Evolutionary conservation across 37 sponge, comb jelly and placozoan genomes (phyloP), one percentile per base, ranked within the genome.

Genomic region (Halisarca cf. caerulea): DNA sequence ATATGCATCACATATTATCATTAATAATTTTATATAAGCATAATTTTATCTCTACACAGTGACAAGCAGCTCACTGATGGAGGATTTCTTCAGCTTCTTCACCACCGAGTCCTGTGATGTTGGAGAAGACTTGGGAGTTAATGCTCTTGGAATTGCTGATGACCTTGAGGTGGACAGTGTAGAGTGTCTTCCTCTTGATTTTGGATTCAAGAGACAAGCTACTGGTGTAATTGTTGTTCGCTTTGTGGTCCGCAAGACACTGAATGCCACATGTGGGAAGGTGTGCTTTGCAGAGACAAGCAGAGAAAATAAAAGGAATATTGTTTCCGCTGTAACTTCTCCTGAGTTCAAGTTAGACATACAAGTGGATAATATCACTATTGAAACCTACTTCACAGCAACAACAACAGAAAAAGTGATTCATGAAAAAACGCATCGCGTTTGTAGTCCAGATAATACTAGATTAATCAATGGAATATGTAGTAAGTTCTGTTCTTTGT

Each of bases 151-250:
- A 21, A 44, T 41, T n/a, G 25, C 36, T n/a, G 45, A 1, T 15
- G 77, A 43, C 36, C 14, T 74, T 23, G 43, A 74, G 41, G 44
- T 44, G 25, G 42, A 40, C 25, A 43, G 45, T 43, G 44, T 24
- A 15, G 77, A 74, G 44, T 74, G 77, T 40, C 25, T 74, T 18
- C 77, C 77, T 39, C 45, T 74, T 39, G 64, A 62, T n/a, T 14
- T 47, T 47, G 64, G 30, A 7, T 74, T 74, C 44, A 74, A 40
- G 42, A 38, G 42, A 40, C 17, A n/a, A 23, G 77, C 45, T 8
- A 7, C 44, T 18, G 77, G 77, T 39, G 38, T 33, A 15, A 5
- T 74, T n/a, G 77, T 41, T 2, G 15, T 74, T 37, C 42, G 23
- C 14, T 37, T 74, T 44, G 45, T 44, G 2, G 77, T 74, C 41